Evolutionary conservation across 2,797 vertebrate species (phyloP).

Genomic region (Cynodonichthys magdalenae): DNA sequence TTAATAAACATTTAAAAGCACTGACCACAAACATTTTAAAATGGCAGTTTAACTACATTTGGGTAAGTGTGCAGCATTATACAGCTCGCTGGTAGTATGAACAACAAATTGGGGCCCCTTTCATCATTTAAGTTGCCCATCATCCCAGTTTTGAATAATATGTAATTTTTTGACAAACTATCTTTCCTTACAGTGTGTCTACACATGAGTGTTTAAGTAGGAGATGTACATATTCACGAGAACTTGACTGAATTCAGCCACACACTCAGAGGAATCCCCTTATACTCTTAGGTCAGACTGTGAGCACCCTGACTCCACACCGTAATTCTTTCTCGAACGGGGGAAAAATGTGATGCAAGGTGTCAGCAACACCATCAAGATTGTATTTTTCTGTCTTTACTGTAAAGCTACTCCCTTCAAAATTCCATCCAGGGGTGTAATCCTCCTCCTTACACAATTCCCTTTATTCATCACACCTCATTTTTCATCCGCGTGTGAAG

Average conservation of each 20-base stretch:
- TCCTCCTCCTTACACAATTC: conserved; percentile 73
- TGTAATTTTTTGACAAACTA: too few relatives aligned
- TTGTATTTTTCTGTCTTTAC: conserved; percentile 75
- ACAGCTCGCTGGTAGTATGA: too few relatives aligned
- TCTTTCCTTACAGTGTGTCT: too few relatives aligned
- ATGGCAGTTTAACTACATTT: too few relatives aligned
- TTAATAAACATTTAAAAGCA: too few relatives aligned
- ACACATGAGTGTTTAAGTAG: conserved; percentile 22
- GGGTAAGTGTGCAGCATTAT: too few relatives aligned
- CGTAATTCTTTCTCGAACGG: conserved; percentile 73
- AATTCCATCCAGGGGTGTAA: conserved; percentile 79
- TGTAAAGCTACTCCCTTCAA: conserved; percentile 74
- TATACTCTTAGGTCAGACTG: conserved; percentile 68
- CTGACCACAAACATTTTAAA: too few relatives aligned
- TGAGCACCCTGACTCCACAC: conserved; percentile 51
- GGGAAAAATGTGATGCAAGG: conserved; percentile 76
- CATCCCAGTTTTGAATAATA: too few relatives aligned
- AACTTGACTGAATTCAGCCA: conserved; percentile 47
- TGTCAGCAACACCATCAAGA: conserved; percentile 76
- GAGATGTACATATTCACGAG: conserved; percentile 25
- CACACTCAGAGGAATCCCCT: conserved; percentile 59
- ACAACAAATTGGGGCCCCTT: too few relatives aligned
- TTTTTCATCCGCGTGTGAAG: conserved; percentile 71
- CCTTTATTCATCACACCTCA: conserved; percentile 76
- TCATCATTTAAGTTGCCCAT: too few relatives aligned